Base-by-base conservation (phyloP, 2,113 vertebrate genomes). In the Lonchura striata region DNA sequence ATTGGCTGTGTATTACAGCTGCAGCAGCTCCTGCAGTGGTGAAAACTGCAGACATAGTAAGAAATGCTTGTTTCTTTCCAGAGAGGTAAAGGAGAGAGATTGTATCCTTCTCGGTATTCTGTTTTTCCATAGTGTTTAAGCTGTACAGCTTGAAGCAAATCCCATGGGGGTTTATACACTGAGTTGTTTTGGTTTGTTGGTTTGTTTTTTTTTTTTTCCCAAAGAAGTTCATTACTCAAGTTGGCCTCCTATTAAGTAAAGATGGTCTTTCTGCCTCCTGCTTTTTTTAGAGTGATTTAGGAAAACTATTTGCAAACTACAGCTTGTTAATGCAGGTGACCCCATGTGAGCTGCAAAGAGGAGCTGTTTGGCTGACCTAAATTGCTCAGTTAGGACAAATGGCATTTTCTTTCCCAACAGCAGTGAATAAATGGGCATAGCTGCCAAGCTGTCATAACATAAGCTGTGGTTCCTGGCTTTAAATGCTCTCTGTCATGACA, bases 381-480 rank as follows among this genome's bases (percentile, higher is more conserved):
- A 78, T 81, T 64, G 68, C 85, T 79, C 60, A 44, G 9, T 81
- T 77, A 81, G 69, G 87, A 78, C 68, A 86, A 91, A 92, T 49
- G 68, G 68, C 41, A 5, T 47, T 90, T 89, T 92, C 90, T 33
- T 56, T 5, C n/a, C 64, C 60, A 89, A 52, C n/a, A 81, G 59
- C 50, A 86, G 69, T 57, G 78, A 94, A 74, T 54, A 84, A 85
- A 49, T 15, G 56, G 65, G 61, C 56, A 50, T n/a, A 65, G 65
- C 82, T 84, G 81, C 87, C 77, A 96, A 86, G 81, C 77, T 65
- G 9, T 80, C 46, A 5, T 74, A 96, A 69, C 24, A 8, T 76
- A 74, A 89, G 41, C 81, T 89, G 54, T 30, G 13, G 35, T 91
- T 93, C 46, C 84, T 95, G 82, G 60, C 85, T 84, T 20, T 77